Base-by-base conservation (phyloP, 2,888 invertebrate genomes). In the Urechis unicinctus region DNA sequence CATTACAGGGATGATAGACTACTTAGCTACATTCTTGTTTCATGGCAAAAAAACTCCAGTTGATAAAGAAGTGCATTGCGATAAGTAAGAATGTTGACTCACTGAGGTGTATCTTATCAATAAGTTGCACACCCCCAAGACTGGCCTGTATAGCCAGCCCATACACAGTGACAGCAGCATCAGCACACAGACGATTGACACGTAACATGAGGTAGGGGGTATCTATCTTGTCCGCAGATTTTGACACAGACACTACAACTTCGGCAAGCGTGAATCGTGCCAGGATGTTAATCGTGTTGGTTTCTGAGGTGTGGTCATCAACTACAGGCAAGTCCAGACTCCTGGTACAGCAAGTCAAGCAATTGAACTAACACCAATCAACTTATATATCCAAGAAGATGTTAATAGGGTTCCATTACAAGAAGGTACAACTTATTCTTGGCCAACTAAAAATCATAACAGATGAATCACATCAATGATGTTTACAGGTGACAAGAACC, bases 251-350 rank as follows among this genome's bases (percentile, higher is more conserved):
- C 48, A 88, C 76, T 1, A 85, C 84, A 61, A 70, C 64, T 78
- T 86, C 86, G 78, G 87, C 88, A 21, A 89, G 80, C 26, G 86
- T 83, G 62, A 89, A 84, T 67, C 89, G 80, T 51, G 87, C 79
- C 54, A 89, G 79, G 41, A 85, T 81, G 51, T 84, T 84, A 55
- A 89, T 87, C 50, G 82, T 84, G 76, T 90, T 90, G 70, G 84
- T 84, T 0, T 87, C 86, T 0, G 89, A 89, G 30, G 88, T 85
- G 71, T 88, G 89, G 70, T 90, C 90, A 64, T 90, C 89, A 62
- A 90, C 86, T 1, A 89, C 88, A 1, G 88, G 88, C 42, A 89
- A 80, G 75, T 88, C 88, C 0, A 88, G 85, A 5, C 84, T 85
- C 57, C 88, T 73, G 60, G 1, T 44, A 51, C 31, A 54, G 56